phyloP scores from a whole-genome alignment of 2,113 vertebrate genomes.

The Mesembrinibis cayennensis region DNA sequence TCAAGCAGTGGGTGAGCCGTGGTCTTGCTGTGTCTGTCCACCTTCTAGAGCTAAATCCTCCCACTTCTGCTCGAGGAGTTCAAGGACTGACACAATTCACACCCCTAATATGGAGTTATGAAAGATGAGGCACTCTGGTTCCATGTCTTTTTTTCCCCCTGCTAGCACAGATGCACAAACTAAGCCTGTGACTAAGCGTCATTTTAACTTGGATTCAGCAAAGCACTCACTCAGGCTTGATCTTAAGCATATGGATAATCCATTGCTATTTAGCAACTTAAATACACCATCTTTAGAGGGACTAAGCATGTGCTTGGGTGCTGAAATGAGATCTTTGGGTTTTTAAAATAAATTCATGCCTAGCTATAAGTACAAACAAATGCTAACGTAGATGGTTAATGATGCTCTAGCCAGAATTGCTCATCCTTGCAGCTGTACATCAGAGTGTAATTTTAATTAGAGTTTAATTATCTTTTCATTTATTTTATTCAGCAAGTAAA shows the following conservation, averaged over 20 bases:
- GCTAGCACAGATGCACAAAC: not conserved
- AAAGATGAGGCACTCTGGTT: not conserved
- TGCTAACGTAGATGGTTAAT: not conserved
- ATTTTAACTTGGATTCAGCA: not conserved
- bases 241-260: not conserved
- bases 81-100: not conserved
- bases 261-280: not conserved
- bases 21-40: not conserved
- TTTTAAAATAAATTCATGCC: slow-evolving; percentile 13
- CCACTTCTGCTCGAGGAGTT: not conserved
- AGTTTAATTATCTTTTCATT: slow-evolving; percentile 64
- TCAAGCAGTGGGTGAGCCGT: not conserved
- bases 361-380: slow-evolving; percentile 38
- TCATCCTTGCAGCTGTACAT: slow-evolving; percentile 51
- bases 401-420: slow-evolving; percentile 23
- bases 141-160: not conserved
- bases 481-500: slow-evolving; percentile 45
- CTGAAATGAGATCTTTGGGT: not conserved
- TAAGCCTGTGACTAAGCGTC: not conserved
- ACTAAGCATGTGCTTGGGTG: not conserved
- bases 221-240: not conserved
- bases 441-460: slow-evolving; percentile 58
- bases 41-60: not conserved
- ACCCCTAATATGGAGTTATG: not conserved
- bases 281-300: not conserved